These are phyloP conservation scores for Upupa epops DNA, from an alignment of 2,113 vertebrate genomes.

Conservation along the genomic window DNA sequence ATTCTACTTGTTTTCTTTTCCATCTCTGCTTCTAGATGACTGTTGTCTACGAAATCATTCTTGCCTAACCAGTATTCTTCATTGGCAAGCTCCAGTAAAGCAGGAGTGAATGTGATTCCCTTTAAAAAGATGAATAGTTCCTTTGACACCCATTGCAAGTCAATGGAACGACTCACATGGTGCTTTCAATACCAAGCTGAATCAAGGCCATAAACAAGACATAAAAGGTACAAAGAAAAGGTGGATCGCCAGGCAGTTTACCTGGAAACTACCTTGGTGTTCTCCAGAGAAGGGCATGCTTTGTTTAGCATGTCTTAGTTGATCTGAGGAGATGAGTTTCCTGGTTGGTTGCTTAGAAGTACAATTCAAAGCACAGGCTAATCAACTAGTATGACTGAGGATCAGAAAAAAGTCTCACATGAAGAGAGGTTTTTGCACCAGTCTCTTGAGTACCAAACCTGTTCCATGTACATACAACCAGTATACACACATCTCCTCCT, in stretches of 20 bases:
- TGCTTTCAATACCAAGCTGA: neutral
- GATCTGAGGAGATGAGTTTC: neutral
- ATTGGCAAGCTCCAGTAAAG: constrained; percentile 9
- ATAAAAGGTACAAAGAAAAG: constrained; percentile 5
- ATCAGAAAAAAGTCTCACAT: neutral
- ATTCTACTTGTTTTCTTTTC: constrained; percentile 61
- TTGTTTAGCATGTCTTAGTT: neutral
- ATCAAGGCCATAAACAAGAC: neutral
- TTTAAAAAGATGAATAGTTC: constrained; percentile 23
- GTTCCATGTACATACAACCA: no score
- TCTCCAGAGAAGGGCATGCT: neutral
- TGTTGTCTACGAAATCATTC: constrained; percentile 46
- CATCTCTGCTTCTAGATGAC: constrained; percentile 57
- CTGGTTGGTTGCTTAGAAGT: neutral
- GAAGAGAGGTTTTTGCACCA: neutral
- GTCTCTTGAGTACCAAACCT: neutral
- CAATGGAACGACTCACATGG: neutral
- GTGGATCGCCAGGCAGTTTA: neutral
- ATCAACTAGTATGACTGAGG: neutral
- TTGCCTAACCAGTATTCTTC: constrained; percentile 30
- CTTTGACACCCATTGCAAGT: constrained; percentile 1
- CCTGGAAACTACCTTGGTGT: neutral
- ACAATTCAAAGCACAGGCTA: neutral
- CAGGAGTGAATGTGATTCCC: neutral
- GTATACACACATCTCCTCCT: neutral